These are phyloP conservation scores for Meriones unguiculatus DNA, from an alignment of 2,113 vertebrate genomes.

Conservation along the genomic window DNA sequence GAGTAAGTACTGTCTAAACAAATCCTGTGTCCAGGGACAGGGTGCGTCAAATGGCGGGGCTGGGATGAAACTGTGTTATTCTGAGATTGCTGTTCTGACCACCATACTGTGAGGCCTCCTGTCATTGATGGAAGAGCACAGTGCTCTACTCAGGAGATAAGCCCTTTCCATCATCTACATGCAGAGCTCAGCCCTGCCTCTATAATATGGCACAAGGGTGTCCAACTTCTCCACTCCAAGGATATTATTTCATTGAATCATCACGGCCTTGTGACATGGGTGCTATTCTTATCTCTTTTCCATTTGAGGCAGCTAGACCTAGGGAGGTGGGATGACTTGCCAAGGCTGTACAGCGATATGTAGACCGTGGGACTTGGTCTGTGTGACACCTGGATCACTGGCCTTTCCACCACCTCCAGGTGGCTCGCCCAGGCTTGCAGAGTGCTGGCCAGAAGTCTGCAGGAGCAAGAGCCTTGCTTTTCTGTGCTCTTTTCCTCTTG, in stretches of 20 bases:
- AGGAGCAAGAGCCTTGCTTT: not conserved
- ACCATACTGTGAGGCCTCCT: not conserved
- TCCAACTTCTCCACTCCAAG: not conserved
- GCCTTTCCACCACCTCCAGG: not conserved
- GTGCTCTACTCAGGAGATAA: not conserved
- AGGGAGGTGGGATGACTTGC: constrained; percentile 1
- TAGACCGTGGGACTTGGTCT: not conserved
- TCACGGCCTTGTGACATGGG: not conserved
- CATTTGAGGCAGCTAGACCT: not conserved
- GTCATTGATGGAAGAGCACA: not conserved
- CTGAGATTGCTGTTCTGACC: not conserved
- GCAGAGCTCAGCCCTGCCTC: not conserved
- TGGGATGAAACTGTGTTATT: constrained; percentile 41
- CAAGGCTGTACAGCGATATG: not conserved
- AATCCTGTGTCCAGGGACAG: not conserved
- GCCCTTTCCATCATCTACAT: not conserved
- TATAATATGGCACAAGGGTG: not conserved
- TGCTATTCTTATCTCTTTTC: constrained; percentile 14
- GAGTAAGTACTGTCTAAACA: constrained; percentile 15
- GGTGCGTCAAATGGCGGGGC: not conserved
- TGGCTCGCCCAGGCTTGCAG: not conserved
- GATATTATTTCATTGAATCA: constrained; percentile 26
- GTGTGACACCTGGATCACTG: not conserved
- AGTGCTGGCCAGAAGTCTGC: not conserved
- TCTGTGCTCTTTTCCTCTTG: not conserved